Evolutionary conservation across 2,888 invertebrate species (phyloP).

Genomic region (Diachrysia chrysitis): DNA sequence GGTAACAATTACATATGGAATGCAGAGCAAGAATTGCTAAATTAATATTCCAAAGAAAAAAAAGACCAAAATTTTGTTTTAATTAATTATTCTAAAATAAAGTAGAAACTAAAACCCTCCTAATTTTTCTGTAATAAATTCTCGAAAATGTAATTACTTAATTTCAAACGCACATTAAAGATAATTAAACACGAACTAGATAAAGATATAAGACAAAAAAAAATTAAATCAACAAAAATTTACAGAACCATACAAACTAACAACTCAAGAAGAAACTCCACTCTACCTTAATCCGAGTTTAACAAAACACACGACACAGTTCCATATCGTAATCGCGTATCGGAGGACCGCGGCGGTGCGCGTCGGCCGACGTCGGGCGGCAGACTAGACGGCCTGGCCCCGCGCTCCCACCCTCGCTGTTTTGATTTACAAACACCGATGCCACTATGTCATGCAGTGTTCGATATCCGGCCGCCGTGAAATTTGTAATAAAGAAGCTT

Average conservation of each 20-base stretch:
- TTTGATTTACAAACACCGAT: conserved; percentile 73
- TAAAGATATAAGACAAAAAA: too few relatives aligned
- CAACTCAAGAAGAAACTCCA: conserved; percentile 42
- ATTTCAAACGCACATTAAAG: not conserved
- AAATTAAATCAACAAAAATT: conserved; percentile 5
- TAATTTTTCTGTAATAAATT: not conserved
- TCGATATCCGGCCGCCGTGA: conserved; percentile 59
- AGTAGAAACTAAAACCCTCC: not conserved
- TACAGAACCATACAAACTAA: conserved; percentile 30
- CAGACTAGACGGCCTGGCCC: conserved; percentile 74
- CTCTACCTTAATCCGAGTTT: conserved; percentile 64
- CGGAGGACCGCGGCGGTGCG: conserved; percentile 61
- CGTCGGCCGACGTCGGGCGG: conserved; percentile 80
- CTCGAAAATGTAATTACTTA: not conserved
- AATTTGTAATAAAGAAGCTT: conserved; percentile 48
- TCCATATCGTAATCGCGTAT: conserved; percentile 61
- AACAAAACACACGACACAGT: conserved; percentile 64
- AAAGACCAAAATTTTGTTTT: too few relatives aligned
- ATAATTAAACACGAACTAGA: not conserved
- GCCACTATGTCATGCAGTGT: conserved; percentile 65
- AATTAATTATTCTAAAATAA: too few relatives aligned
- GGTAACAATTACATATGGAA: too few relatives aligned
- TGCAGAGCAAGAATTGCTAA: too few relatives aligned
- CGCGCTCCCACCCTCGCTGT: conserved; percentile 65
- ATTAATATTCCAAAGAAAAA: too few relatives aligned